Evolutionary conservation across 2,797 vertebrate genomes (phyloP).

Genomic region (Malurus leucopterus): DNA sequence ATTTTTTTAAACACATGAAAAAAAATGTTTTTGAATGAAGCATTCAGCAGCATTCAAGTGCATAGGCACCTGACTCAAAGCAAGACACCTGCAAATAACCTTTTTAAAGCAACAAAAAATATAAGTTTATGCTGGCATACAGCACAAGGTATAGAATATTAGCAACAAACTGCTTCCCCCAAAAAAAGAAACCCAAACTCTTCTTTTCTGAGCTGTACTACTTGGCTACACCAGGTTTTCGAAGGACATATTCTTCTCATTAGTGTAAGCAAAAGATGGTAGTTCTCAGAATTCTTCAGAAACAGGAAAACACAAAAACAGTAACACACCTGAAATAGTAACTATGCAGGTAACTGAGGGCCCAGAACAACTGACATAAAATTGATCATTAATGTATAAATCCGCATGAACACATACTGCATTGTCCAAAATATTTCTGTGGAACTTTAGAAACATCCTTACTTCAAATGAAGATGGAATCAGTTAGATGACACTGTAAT

Average conservation of each 20-base stretch:
- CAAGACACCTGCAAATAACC: neutral
- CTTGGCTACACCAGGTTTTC: neutral
- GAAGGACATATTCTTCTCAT: neutral
- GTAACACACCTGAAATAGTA: neutral
- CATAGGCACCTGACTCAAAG: neutral
- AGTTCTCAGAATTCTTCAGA: neutral
- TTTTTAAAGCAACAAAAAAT: neutral
- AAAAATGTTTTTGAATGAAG: accelerated
- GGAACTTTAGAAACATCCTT: neutral
- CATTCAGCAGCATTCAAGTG: neutral
- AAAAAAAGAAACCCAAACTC: neutral
- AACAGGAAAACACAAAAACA: neutral
- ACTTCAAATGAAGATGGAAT: neutral
- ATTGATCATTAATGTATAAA: neutral
- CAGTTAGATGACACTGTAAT: neutral
- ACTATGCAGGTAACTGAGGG: neutral
- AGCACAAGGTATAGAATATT: neutral
- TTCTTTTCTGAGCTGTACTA: neutral
- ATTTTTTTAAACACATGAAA: neutral
- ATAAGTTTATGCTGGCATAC: neutral
- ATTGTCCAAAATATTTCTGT: neutral
- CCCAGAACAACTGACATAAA: neutral
- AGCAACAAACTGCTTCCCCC: neutral
- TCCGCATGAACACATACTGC: neutral
- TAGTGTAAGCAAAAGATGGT: accelerated